These are phyloP conservation scores for Tragelaphus strepsiceros DNA, from an alignment of 2,113 vertebrate species.

Conservation along the genomic window DNA sequence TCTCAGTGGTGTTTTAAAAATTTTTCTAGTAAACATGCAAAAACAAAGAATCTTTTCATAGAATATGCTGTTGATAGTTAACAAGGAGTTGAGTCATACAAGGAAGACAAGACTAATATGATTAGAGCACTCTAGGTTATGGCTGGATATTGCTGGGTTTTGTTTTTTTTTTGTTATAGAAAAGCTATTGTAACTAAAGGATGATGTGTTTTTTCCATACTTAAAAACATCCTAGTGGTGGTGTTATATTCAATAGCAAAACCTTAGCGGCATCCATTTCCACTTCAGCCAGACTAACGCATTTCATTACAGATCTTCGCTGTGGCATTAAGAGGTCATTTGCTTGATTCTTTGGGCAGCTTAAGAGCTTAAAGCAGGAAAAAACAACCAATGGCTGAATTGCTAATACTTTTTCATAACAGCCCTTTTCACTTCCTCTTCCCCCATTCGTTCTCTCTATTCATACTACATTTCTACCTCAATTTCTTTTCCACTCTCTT, in stretches of 20 bases:
- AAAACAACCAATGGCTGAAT: not conserved
- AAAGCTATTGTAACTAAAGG: not conserved
- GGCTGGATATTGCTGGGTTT: not conserved
- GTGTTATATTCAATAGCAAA: not conserved
- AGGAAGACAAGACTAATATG: not conserved
- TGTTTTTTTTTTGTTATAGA: not conserved
- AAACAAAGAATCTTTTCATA: slow-evolving; percentile 47
- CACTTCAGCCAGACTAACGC: not conserved
- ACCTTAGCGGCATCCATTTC: not conserved
- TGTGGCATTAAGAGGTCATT: not conserved
- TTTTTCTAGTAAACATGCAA: not conserved
- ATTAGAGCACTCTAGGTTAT: not conserved
- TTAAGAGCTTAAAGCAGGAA: slow-evolving; percentile 24
- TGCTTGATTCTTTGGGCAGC: not conserved
- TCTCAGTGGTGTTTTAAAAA: not conserved
- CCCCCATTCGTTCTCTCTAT: not conserved
- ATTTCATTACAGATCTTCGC: not conserved
- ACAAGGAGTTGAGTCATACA: slow-evolving; percentile 6
- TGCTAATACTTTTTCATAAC: not conserved
- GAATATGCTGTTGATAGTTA: not conserved
- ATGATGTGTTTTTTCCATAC: not conserved
- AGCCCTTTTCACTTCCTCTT: not conserved
- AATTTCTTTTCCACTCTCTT: not conserved
- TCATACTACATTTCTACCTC: not conserved
- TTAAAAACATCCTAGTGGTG: not conserved